phyloP scores from a whole-genome alignment of 2,797 vertebrate genomes.

The Sebastes elongatus region DNA sequence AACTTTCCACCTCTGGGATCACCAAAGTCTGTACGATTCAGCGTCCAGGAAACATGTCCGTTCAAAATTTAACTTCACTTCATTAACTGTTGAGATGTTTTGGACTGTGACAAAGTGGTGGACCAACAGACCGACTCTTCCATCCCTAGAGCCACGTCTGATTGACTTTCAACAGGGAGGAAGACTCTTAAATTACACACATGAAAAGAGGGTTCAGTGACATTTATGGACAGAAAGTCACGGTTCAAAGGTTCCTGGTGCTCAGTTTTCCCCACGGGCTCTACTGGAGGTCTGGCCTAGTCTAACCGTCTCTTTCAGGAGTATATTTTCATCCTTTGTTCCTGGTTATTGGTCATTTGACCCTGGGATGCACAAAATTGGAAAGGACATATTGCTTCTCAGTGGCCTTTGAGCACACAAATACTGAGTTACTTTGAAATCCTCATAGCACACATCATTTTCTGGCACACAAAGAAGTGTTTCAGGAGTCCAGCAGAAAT shows the following conservation, averaged over 20 bases:
- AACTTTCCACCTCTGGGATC: not conserved
- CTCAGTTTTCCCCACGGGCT: not conserved
- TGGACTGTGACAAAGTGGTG: not conserved
- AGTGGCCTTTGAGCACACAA: slow-evolving; percentile 22
- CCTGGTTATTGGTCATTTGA: slow-evolving; percentile 35
- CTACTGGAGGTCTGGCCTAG: not conserved
- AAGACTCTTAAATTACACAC: not conserved
- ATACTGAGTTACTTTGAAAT: slow-evolving; percentile 37
- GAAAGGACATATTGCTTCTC: slow-evolving; percentile 37
- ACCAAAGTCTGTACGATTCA: not conserved
- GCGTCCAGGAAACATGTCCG: not conserved
- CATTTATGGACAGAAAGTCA: slow-evolving; percentile 3
- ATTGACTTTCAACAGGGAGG: not conserved
- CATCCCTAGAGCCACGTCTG: not conserved
- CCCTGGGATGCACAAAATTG: slow-evolving; percentile 8
- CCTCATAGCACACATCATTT: slow-evolving; percentile 16
- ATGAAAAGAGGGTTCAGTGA: not conserved
- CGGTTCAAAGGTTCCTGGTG: slow-evolving; percentile 1
- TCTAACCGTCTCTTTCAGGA: not conserved
- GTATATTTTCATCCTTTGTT: slow-evolving; percentile 14
- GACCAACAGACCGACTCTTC: not conserved
- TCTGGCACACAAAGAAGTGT: slow-evolving; percentile 20
- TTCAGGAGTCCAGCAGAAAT: slow-evolving; percentile 30
- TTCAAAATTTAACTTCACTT: not conserved
- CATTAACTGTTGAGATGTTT: not conserved